These are phyloP conservation scores for Trichonephila clavata DNA, from an alignment of 1,140 invertebrate genomes.

Conservation along the genomic window DNA sequence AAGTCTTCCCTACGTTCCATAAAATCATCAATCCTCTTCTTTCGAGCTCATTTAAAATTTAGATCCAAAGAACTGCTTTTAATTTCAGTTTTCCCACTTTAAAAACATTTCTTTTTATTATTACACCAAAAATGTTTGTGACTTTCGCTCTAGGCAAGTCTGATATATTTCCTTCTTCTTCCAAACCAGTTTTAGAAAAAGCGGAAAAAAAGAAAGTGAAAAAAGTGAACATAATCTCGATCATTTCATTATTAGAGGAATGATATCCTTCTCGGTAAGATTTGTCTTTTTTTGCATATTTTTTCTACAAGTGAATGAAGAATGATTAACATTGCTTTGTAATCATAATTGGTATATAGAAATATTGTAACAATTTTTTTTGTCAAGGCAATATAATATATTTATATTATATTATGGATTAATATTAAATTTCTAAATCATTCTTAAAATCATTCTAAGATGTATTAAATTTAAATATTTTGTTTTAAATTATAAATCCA, in stretches of 20 bases:
- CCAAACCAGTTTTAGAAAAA: neutral
- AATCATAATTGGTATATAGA: neutral
- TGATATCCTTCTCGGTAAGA: neutral
- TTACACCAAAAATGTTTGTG: neutral
- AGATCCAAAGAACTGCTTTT: slow-evolving; percentile 43
- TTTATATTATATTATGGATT: too few species aligned
- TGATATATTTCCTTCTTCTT: slow-evolving; percentile 6
- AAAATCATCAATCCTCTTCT: slow-evolving; percentile 19
- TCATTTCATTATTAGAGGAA: neutral
- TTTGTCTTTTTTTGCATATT: neutral
- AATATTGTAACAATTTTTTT: neutral
- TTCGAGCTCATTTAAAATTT: slow-evolving; percentile 58
- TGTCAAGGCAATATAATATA: neutral
- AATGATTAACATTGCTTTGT: neutral
- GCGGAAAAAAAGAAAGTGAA: neutral
- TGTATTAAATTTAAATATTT: too few species aligned
- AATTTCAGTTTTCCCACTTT: slow-evolving; percentile 45
- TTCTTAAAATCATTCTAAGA: too few species aligned
- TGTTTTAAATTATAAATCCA: too few species aligned
- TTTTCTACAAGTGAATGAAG: neutral
- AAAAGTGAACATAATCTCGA: neutral
- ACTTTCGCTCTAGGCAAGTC: slow-evolving; percentile 16
- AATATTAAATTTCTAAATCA: too few species aligned
- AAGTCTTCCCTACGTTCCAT: neutral
- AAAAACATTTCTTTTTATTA: slow-evolving; percentile 16